Evolutionary conservation across 1,140 invertebrate species (phyloP), one percentile per base, ranked within the genome.

Genomic region (Ceratina australensis): DNA sequence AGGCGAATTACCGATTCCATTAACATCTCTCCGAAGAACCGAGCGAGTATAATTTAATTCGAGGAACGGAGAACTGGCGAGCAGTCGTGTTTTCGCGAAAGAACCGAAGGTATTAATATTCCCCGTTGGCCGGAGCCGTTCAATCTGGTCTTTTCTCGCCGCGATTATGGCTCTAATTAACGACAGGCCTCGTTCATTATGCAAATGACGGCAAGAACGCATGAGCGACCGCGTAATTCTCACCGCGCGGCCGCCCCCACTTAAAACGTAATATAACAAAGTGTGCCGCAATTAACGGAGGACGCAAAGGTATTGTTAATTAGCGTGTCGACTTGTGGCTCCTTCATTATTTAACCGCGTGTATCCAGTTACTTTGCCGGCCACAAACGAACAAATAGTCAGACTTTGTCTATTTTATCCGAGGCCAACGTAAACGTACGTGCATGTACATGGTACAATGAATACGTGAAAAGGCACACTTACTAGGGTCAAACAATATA

Each of bases 141-240:
- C 86, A 79, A 82, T 85, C 66, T 74, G 77, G 84, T 80, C 87
- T 87, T 88, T 88, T 82, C 82, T 87, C 86, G 82, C 74, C 74
- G 72, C 87, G 85, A 89, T 89, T 87, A 85, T 84, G 78, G 77
- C 80, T 86, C 86, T 88, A 90, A 89, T 88, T 86, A 89, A 88
- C 82, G 82, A 81, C 84, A 86, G 87, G 83, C 83, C 86, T 89
- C 85, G 86, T 89, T 90, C 85, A 89, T 90, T 89, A 90, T 90
- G 88, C 87, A 87, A 90, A 90, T 89, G 75, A 79, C 78, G 79
- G 86, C 87, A 89, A 88, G 87, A 87, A 85, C 85, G 87, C 86
- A 87, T 76, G 80, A 85, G 77, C 74, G 83, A 72, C 74, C 82
- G 79, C 81, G 82, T 85, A 81, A 87, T 87, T 87, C 82, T 82